Percentiles rank a stretch among this genome's conserved stretches.
phyloP scores from a whole-genome alignment of 2,113 vertebrate species.

The Probosciger aterrimus region DNA sequence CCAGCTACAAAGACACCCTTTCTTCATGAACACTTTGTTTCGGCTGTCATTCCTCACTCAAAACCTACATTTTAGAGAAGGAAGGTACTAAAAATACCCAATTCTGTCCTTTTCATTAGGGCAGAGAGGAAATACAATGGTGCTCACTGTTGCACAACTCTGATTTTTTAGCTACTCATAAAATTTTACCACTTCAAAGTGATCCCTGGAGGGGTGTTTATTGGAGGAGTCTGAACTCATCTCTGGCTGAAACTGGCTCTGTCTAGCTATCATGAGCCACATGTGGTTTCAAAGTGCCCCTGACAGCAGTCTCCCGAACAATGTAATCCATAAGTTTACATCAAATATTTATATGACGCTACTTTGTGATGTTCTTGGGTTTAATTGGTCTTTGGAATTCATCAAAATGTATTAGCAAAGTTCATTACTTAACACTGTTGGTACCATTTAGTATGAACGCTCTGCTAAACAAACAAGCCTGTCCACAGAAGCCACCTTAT shows the following conservation, averaged over 20 bases:
- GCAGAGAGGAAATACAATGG: not conserved
- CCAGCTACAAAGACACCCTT: not conserved
- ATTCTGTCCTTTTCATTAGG: not conserved
- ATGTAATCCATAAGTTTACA: constrained; percentile 62
- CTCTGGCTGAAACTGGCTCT: constrained; percentile 25
- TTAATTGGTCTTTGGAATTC: constrained; percentile 41
- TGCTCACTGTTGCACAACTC: not conserved
- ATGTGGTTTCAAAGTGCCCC: constrained; percentile 63
- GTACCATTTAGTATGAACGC: not conserved
- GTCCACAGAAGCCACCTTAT: not conserved
- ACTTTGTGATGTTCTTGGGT: constrained; percentile 28
- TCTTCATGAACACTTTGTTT: not conserved
- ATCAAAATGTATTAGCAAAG: constrained; percentile 11
- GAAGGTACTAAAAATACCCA: not conserved
- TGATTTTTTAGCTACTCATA: not conserved
- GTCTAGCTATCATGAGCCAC: constrained; percentile 29
- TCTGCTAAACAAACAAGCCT: not conserved
- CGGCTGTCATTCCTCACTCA: not conserved
- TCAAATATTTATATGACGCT: constrained; percentile 72
- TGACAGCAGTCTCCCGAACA: constrained; percentile 38
- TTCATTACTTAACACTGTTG: constrained; percentile 33
- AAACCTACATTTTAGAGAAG: not conserved
- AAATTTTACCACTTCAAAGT: constrained; percentile 47
- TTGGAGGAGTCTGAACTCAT: constrained; percentile 27
- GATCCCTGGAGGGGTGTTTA: constrained; percentile 31